A percentile compares a stretch with the other conserved stretches of the same genome.
Conservation (phyloP, 1,140 invertebrate genomes). For the Anagrus nilaparvatae region DNA sequence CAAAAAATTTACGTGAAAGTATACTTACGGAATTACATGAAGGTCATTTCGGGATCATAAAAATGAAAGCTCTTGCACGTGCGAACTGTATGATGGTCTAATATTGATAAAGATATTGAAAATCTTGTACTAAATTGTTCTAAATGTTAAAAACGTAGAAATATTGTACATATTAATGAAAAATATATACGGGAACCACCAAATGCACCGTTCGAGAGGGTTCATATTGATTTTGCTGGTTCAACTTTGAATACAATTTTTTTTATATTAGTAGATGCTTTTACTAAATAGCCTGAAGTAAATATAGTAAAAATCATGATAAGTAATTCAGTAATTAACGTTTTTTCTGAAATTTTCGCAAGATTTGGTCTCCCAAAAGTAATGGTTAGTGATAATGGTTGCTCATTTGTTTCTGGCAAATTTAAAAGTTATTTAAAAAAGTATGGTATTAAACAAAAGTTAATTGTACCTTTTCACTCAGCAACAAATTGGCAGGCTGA, state of each 20-base stretch:
- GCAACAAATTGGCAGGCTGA: slow-evolving; percentile 28
- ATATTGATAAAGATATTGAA: slow-evolving; percentile 39
- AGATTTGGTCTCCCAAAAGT: background rate
- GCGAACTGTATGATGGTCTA: slow-evolving; percentile 41
- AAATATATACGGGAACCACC: slow-evolving; percentile 14
- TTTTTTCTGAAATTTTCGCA: background rate
- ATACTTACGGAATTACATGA: slow-evolving; percentile 38
- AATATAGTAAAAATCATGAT: background rate
- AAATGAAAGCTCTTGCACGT: slow-evolving; percentile 43
- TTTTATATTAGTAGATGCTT: slow-evolving; percentile 23
- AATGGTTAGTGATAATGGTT: background rate
- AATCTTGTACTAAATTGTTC: slow-evolving; percentile 26
- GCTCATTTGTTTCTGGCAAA: background rate
- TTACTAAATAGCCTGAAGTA: slow-evolving; percentile 24
- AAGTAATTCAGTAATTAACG: background rate
- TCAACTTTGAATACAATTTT: slow-evolving; percentile 15
- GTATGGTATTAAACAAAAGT: slow-evolving; percentile 22
- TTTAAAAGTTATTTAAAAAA: slow-evolving; percentile 1
- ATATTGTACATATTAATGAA: slow-evolving; percentile 15
- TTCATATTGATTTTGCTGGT: slow-evolving; percentile 26
- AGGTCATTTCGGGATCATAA: slow-evolving; percentile 39
- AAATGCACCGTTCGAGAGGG: slow-evolving; percentile 13
- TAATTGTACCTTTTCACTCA: slow-evolving; percentile 23
- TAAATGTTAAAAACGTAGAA: slow-evolving; percentile 17
- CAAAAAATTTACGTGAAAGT: slow-evolving; percentile 23